phyloP scores from a whole-genome alignment of 2,113 vertebrate species.

The Jaculus jaculus region DNA sequence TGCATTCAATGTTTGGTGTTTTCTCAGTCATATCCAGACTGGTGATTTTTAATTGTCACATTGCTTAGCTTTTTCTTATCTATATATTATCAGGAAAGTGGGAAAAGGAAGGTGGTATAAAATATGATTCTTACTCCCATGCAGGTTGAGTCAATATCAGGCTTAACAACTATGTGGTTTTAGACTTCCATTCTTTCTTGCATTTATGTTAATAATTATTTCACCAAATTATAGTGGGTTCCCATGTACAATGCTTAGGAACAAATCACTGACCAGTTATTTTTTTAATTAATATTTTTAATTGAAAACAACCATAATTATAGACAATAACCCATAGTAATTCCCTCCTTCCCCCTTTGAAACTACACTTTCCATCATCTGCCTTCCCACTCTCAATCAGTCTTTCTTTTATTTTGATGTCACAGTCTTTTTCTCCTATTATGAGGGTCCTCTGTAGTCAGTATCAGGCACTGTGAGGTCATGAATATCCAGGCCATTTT shows the following conservation, averaged over 20 bases:
- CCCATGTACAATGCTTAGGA: background rate
- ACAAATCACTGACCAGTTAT: too few relatives aligned
- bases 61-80: background rate
- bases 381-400: too few relatives aligned
- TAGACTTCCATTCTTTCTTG: background rate
- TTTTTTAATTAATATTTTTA: too few relatives aligned
- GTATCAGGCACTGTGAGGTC: too few relatives aligned
- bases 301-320: too few relatives aligned
- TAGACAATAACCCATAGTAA: too few relatives aligned
- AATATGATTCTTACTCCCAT: background rate
- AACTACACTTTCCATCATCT: too few relatives aligned
- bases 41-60: background rate
- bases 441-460: too few relatives aligned
- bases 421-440: too few relatives aligned
- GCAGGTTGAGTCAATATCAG: background rate
- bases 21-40: background rate
- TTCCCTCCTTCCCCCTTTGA: too few relatives aligned
- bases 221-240: background rate
- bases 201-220: fast-evolving
- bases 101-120: background rate
- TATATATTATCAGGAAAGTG: slow-evolving; percentile 4
- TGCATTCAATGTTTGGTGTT: background rate
- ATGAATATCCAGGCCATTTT: too few relatives aligned
- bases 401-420: too few relatives aligned
- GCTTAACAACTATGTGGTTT: background rate